These are phyloP conservation scores for Halictus ligatus DNA, from an alignment of 2,888 invertebrate species.

Conservation along the genomic window DNA sequence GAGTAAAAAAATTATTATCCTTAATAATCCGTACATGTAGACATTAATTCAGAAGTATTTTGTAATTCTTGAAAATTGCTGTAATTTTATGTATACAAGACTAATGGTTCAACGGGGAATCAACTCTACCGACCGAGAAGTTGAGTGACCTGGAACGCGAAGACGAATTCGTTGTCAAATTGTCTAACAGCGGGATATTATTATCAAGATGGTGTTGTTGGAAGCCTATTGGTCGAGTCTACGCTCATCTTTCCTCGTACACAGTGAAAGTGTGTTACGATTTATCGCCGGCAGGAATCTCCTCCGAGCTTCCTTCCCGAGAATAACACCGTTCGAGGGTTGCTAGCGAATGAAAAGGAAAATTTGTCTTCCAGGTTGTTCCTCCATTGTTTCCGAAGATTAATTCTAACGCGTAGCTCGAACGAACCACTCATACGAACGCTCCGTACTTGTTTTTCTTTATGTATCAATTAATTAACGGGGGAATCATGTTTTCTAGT, in stretches of 20 bases:
- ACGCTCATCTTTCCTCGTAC: conserved; percentile 62
- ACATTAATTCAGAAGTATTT: no score
- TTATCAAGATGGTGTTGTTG: conserved; percentile 78
- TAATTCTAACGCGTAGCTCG: conserved; percentile 44
- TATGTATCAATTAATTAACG: conserved; percentile 52
- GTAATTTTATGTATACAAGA: no score
- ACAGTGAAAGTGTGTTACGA: conserved; percentile 59
- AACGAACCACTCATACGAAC: conserved; percentile 8
- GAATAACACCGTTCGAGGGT: conserved; percentile 50
- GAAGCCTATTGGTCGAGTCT: conserved; percentile 55
- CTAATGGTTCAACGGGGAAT: not conserved
- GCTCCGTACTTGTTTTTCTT: conserved; percentile 34
- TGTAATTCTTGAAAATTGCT: no score
- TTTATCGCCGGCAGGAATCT: conserved; percentile 67
- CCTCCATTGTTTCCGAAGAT: conserved; percentile 56
- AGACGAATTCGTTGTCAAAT: conserved; percentile 81
- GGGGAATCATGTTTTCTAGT: not conserved
- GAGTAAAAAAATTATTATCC: no score
- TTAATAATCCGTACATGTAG: no score
- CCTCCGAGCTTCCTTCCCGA: conserved; percentile 50
- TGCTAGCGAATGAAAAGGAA: conserved; percentile 56
- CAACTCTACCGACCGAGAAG: conserved; percentile 27
- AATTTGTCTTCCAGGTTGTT: conserved; percentile 61
- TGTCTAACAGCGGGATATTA: conserved; percentile 79
- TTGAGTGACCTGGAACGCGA: conserved; percentile 44